Evolutionary conservation across 2,113 vertebrate species (phyloP), one percentile per base, ranked within the genome.

Genomic region (Dasypus novemcinctus): DNA sequence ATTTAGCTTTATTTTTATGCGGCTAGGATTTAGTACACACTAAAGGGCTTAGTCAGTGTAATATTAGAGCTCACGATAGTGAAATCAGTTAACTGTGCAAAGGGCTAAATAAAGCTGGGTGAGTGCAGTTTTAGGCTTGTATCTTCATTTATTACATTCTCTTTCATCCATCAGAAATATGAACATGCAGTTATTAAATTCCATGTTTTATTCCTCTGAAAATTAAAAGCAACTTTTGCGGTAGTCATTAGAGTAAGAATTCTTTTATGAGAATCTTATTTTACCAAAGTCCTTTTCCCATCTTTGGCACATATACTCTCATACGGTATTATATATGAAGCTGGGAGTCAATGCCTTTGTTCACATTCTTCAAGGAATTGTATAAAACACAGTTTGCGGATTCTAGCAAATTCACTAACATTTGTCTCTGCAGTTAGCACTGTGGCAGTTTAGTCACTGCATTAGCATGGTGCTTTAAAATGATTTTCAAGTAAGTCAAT

Each of bases 171-270:
- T 59, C 90, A 90, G 41, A 95, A 97, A 95, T 33, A 20, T 31
- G 52, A 96, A n/a, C n/a, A n/a, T n/a, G n/a, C n/a, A 95, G 59
- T 85, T 96, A 96, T 94, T 97, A 96, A 97, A 97, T 92, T 69
- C 12, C 27, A 11, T 69, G 29, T 68, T 90, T 43, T n/a, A 93
- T 4, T 1, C 3, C 9, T 94, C 21, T 93, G 91, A 93, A 97
- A 96, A 97, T 94, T 91, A 93, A 97, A 97, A 59, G 10, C 13
- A 97, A 93, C 59, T 96, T 97, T 93, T 93, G 41, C 96, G 90
- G 61, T 38, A 84, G 21, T 52, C 0, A 43, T 91, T 97, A 94
- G 23, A 91, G 3, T 27, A 61, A 89, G 25, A 95, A 81, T 43
- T 92, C 0, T 95, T 95, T 95, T 97, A 91, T 69, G 8, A 0